Evolutionary conservation across 2,797 vertebrate genomes (phyloP), one percentile per base, ranked within the genome.

Genomic region (Bryconaethiops microstoma): DNA sequence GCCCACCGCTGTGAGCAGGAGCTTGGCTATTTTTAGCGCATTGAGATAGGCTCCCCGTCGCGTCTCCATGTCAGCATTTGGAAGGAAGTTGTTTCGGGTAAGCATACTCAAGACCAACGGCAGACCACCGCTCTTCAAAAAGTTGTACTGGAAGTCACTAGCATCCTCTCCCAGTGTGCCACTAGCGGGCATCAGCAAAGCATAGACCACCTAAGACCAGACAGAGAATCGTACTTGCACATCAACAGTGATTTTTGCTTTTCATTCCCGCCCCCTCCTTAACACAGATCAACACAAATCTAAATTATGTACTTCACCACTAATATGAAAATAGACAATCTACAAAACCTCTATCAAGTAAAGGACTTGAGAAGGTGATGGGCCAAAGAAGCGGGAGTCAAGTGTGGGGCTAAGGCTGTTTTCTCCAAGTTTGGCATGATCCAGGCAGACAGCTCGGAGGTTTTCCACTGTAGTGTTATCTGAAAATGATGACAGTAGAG

Each of bases 181-280:
- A 89, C 97, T 97, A 90, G 98, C 98, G 88, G 98, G 98, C 98
- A 99, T 99, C 91, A 99, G 95, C 94, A 99, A 94, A 90, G 98
- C 97, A 92, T 99, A 99, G 83, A 99, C 97, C 90, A 99, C 98
- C 98, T 99, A 86, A 23, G 48, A 4, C 7, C 23, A 40, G 39
- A 23, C 21, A 63, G 3, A 71, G 6, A 52, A 77, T 48, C 50
- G 50, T 7, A 39, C 9, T 23, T 45, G n/a, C 19, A 25, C 21
- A 50, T 50, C 42, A 70, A 50, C 67, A 7, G 7, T 42, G 62
- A 65, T 0, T 2, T 40, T 19, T 23, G n/a, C 16, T 39, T 63
- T 19, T 16, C 25, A 35, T 45, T 5, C 5, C 16, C 60, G 29
- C 5, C 17, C 62, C 0, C 2, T 4, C 4, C 35, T 35, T 35